phyloP scores from a whole-genome alignment of 1,140 invertebrate genomes.

The Apolygus lucorum region DNA sequence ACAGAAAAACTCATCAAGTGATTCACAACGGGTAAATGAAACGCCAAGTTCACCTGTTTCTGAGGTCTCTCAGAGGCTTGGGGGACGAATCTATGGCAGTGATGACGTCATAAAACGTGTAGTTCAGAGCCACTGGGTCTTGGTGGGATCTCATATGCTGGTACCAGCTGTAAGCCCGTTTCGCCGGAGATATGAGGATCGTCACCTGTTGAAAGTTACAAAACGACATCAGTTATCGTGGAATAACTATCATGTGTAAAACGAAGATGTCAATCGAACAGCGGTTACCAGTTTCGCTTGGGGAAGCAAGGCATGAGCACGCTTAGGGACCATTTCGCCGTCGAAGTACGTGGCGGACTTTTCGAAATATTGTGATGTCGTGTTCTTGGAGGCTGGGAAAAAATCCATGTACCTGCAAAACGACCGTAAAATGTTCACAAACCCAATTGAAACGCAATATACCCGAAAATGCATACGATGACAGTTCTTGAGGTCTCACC shows the following conservation, averaged over 20 bases:
- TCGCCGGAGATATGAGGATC: slow-evolving; percentile 89
- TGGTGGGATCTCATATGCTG: slow-evolving; percentile 90
- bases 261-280: no score
- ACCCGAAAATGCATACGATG: background rate
- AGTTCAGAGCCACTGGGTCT: slow-evolving; percentile 82
- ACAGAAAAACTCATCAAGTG: no score
- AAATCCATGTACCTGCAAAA: slow-evolving; percentile 83
- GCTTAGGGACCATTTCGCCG: slow-evolving; percentile 80
- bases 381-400: slow-evolving; percentile 72
- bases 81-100: slow-evolving; percentile 79
- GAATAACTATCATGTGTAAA: no score
- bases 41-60: slow-evolving; percentile 55
- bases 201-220: no score
- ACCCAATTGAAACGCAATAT: background rate
- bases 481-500: slow-evolving; percentile 50
- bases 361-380: slow-evolving; percentile 66
- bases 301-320: slow-evolving; percentile 80
- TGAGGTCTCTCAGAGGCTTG: slow-evolving; percentile 72
- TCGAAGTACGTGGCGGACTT: slow-evolving; percentile 99
- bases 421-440: slow-evolving; percentile 17
- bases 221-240: no score
- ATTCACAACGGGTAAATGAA: no score
- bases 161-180: slow-evolving; percentile 98
- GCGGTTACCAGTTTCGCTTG: slow-evolving; percentile 77
- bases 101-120: slow-evolving; percentile 88